Evolutionary conservation across 2,113 vertebrate species (phyloP).

Genomic region (Lethenteron reissneri): DNA sequence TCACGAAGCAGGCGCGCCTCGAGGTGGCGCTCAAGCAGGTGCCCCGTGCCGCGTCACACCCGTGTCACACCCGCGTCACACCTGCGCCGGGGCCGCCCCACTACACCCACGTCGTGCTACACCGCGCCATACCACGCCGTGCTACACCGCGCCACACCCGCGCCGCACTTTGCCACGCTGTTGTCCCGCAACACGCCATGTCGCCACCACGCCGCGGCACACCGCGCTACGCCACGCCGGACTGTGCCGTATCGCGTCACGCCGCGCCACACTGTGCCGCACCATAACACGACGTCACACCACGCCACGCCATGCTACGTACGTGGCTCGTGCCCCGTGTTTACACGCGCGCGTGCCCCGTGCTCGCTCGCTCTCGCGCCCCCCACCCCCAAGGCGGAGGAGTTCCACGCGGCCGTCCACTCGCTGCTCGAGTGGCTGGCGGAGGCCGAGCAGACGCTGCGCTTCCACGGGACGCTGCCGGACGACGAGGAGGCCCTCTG

Average conservation of each 20-base stretch:
- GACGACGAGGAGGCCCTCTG: constrained; percentile 72
- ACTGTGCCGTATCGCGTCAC: too few relatives aligned
- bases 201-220: too few relatives aligned
- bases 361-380: background rate
- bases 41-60: background rate
- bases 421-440: constrained; percentile 88
- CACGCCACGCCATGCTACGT: too few relatives aligned
- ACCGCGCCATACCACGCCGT: too few relatives aligned
- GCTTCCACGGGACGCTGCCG: constrained; percentile 75
- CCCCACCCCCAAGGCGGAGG: constrained; percentile 44
- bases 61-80: background rate
- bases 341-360: background rate
- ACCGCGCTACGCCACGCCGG: too few relatives aligned
- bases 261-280: too few relatives aligned
- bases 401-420: constrained; percentile 64
- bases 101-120: constrained; percentile 10
- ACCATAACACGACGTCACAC: too few relatives aligned
- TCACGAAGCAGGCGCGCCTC: constrained; percentile 75
- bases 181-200: too few relatives aligned
- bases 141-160: too few relatives aligned
- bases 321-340: too few relatives aligned
- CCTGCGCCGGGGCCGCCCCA: constrained; percentile 75
- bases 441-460: constrained; percentile 78
- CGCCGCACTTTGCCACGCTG: too few relatives aligned
- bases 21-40: constrained; percentile 84